A percentile compares a stretch with the other conserved stretches of the same genome.
phyloP scores from a whole-genome alignment of 2,888 invertebrate species.

The Pheosia tremula region DNA sequence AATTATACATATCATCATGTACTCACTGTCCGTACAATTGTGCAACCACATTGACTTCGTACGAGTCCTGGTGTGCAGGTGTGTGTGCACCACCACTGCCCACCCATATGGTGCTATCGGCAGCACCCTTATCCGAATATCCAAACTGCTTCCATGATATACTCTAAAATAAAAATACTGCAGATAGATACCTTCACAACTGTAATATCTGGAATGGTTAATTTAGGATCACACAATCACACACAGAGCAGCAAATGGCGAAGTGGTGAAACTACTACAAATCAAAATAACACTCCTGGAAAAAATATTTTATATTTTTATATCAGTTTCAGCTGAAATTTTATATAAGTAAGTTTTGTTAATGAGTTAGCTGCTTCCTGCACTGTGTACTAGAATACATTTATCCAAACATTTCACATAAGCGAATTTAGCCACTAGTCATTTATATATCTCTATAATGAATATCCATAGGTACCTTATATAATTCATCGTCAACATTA shows the following conservation, averaged over 20 bases:
- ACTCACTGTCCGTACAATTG: constrained; percentile 93
- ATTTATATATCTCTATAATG: too few species aligned
- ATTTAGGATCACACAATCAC: neutral
- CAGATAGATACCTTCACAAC: neutral
- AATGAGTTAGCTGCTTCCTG: too few species aligned
- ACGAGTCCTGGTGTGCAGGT: constrained; percentile 97
- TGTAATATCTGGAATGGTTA: neutral
- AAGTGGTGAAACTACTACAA: too few species aligned
- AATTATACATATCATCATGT: neutral
- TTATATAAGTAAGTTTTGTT: too few species aligned
- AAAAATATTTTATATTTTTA: too few species aligned
- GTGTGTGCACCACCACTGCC: constrained; percentile 95
- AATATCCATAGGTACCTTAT: constrained; percentile 71
- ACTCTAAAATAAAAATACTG: constrained; percentile 39
- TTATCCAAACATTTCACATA: too few species aligned
- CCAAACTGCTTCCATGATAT: constrained; percentile 88
- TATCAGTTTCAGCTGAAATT: too few species aligned
- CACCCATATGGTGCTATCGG: constrained; percentile 94
- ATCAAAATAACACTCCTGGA: too few species aligned
- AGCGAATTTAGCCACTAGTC: too few species aligned
- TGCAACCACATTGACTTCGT: constrained; percentile 96
- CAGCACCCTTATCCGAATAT: constrained; percentile 86
- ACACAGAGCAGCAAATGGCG: neutral
- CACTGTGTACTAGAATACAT: too few species aligned
- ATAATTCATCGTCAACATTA: constrained; percentile 79